Evolutionary conservation across 2,113 vertebrate genomes (phyloP), one percentile per base, ranked within the genome.

Genomic region (Austrofundulus limnaeus): DNA sequence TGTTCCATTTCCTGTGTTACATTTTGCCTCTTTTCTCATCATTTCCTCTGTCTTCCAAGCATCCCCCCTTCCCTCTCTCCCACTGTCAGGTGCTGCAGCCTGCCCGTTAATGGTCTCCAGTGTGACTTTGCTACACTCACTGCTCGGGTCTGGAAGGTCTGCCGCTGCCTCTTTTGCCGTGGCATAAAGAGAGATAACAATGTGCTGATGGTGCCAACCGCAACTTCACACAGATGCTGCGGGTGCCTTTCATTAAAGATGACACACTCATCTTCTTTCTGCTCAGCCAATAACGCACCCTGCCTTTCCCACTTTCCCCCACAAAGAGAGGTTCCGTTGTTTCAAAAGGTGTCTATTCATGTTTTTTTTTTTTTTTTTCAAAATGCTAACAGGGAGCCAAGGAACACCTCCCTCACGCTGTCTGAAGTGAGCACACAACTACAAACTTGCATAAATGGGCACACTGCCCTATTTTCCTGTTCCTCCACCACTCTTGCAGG

Each of bases 181-280:
- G 57, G 70, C 67, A 77, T 59, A 66, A 70, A 80, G 69, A 52
- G 61, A 81, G 84, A 89, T 84, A 90, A 88, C 80, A 77, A 88
- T 77, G 75, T 84, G 85, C 88, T 70, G 82, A 84, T 81, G 85
- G 61, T 62, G 80, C 77, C 81, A 80, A 68, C 63, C 66, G 19
- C 70, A 49, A 24, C 82, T 77, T 60, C 75, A 61, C 73, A 65
- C 67, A 61, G 73, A 71, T 52, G 62, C 76, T 50, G 52, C 12
- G 0, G 78, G 67, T 25, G 53, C 77, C 83, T 34, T 84, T 77
- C 81, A 74, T 88, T 77, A 77, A 70, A 80, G 72, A 70, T 41
- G 41, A 76, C 77, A 77, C 78, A 89, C 80, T 85, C 75, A 74
- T 80, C 77, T 75, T 54, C 56, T 73, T 61, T 34, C 65, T 11